These are phyloP conservation scores for mouse (Mus musculus) DNA, from an alignment of 2,113 vertebrate genomes.

Conservation along the genomic window DNA sequence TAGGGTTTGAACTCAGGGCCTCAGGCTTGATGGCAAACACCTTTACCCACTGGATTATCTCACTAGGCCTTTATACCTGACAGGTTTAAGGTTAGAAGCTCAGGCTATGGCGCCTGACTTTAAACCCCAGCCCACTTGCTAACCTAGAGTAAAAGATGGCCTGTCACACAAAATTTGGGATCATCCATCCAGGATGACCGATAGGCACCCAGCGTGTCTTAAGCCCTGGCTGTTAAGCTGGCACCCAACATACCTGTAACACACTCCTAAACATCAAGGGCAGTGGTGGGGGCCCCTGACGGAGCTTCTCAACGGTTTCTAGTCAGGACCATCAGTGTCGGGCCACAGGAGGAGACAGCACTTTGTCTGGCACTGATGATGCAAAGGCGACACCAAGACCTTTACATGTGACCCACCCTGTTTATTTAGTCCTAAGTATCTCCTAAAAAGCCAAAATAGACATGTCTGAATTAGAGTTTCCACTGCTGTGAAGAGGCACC, in stretches of 20 bases:
- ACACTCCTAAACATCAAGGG: neutral
- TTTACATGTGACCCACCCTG: neutral
- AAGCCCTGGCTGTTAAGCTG: neutral
- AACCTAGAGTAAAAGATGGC: neutral
- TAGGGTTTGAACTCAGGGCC: neutral
- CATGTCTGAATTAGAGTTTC: too few relatives aligned
- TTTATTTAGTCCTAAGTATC: conserved; percentile 2
- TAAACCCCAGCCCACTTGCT: neutral
- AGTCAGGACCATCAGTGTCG: neutral
- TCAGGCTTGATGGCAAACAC: neutral
- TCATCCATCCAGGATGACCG: neutral
- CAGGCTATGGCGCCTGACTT: neutral
- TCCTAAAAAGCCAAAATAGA: neutral
- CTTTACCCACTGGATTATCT: neutral
- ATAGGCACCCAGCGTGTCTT: neutral
- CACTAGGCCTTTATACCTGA: neutral
- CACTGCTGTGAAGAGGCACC: too few relatives aligned
- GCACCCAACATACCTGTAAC: neutral
- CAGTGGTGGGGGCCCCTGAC: neutral
- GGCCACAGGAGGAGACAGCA: neutral
- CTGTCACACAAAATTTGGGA: neutral
- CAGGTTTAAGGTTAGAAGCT: neutral
- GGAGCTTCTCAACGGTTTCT: neutral
- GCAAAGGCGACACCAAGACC: neutral
- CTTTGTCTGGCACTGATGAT: neutral